Evolutionary conservation across 2,797 vertebrate genomes (phyloP), one percentile per base, ranked within the genome.

Genomic region (Myotis myotis): DNA sequence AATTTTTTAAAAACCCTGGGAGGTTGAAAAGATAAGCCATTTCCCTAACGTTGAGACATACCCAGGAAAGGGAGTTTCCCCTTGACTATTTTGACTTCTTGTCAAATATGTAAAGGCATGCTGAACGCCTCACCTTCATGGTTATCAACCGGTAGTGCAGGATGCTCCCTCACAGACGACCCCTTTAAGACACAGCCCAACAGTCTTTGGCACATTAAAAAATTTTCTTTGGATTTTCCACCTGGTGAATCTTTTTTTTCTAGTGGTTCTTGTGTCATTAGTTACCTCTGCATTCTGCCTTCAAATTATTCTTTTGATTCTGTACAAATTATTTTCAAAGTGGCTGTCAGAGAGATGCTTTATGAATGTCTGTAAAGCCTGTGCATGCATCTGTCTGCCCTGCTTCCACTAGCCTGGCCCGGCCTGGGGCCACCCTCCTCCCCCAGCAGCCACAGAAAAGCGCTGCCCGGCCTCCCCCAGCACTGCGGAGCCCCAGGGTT

Each of bases 221-320:
- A 0, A 96, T 30, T 60, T 97, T 91, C n/a, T 68, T n/a, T 8
- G 30, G 97, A 51, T 28, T 97, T 97, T 28, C 97, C 95, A 90
- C 98, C 98, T 75, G 98, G 79, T 81, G 99, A 89, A 96, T 99
- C 99, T 96, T 98, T 99, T 99, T 98, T 99, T 93, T 98, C 98
- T 96, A 99, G 87, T 2, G 98, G 98, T 94, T 99, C 98, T 9
- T 98, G 98, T 85, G 98, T 92, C 99, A 99, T 99, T 95, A 99
- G 97, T 94, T 99, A 98, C 96, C 98, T 98, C 13, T 99, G 97
- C 98, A 98, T 99, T 84, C 98, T 98, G 84, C 98, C 99, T 74
- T 98, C 96, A 89, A 99, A 97, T 94, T 99, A 98, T 15, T 98
- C 97, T 96, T 99, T 99, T 49, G 98, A 99, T 97, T 99, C 98